Conservation (phyloP, 2,888 invertebrate genomes). For the Stenchaetothrips biformis region DNA sequence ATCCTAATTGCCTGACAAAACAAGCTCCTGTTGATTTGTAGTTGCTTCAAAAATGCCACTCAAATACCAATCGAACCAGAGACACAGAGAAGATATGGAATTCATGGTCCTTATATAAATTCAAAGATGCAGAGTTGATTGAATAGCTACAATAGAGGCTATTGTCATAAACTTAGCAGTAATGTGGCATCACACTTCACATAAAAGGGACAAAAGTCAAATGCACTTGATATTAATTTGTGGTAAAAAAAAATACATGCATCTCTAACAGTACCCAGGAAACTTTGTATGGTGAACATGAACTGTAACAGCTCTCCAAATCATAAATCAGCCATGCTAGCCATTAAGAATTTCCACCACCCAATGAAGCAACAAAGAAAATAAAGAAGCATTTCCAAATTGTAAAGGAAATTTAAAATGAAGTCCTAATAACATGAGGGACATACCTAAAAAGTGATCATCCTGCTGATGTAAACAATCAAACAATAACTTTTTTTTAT, state of each 20-base stretch:
- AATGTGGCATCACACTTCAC: background rate
- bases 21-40: constrained; percentile 24
- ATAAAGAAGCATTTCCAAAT: background rate
- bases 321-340: too few relatives aligned
- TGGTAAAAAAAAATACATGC: background rate
- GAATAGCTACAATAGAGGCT: too few relatives aligned
- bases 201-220: background rate
- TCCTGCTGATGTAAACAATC: background rate
- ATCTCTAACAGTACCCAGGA: background rate
- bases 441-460: constrained; percentile 14
- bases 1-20: background rate
- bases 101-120: too few relatives aligned
- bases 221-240: background rate
- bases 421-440: background rate
- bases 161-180: too few relatives aligned
- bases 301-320: too few relatives aligned
- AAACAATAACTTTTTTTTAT: background rate
- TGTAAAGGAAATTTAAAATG: background rate
- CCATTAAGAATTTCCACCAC: background rate
- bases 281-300: too few relatives aligned
- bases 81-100: too few relatives aligned
- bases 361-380: background rate
- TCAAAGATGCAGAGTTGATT: too few relatives aligned
- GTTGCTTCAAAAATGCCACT: too few relatives aligned
- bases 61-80: too few relatives aligned